These are phyloP conservation scores for Colius striatus DNA, from an alignment of 2,113 vertebrate species.

Conservation along the genomic window DNA sequence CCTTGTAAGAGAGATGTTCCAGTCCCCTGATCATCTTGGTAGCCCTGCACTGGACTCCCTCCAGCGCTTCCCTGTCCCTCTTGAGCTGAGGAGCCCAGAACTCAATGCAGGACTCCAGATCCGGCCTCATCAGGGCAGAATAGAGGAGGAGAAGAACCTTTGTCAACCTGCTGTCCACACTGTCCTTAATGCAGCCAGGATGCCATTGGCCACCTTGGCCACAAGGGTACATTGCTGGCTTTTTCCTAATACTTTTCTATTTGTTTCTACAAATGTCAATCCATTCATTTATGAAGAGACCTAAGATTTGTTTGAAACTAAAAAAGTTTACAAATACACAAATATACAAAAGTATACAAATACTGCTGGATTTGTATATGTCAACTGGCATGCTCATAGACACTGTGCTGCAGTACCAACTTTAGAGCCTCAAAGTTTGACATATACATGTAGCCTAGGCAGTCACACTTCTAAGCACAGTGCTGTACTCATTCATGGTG, in stretches of 20 bases:
- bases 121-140: too few species aligned
- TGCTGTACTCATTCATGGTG: not conserved
- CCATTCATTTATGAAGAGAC: not conserved
- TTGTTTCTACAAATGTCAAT: not conserved
- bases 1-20: too few species aligned
- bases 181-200: too few species aligned
- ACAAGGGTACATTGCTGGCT: too few species aligned
- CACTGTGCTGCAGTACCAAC: not conserved
- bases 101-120: too few species aligned
- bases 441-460: not conserved
- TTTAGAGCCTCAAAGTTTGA: not conserved
- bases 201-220: too few species aligned
- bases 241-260: not conserved
- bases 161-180: too few species aligned
- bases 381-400: not conserved
- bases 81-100: too few species aligned
- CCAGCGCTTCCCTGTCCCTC: too few species aligned
- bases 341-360: not conserved
- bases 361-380: not conserved
- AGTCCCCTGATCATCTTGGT: too few species aligned
- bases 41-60: too few species aligned
- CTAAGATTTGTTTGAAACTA: not conserved
- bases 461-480: not conserved
- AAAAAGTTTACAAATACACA: not conserved
- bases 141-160: too few species aligned